Evolutionary conservation across 2,113 vertebrate species (phyloP).

Genomic region (Pterocles burchelli): DNA sequence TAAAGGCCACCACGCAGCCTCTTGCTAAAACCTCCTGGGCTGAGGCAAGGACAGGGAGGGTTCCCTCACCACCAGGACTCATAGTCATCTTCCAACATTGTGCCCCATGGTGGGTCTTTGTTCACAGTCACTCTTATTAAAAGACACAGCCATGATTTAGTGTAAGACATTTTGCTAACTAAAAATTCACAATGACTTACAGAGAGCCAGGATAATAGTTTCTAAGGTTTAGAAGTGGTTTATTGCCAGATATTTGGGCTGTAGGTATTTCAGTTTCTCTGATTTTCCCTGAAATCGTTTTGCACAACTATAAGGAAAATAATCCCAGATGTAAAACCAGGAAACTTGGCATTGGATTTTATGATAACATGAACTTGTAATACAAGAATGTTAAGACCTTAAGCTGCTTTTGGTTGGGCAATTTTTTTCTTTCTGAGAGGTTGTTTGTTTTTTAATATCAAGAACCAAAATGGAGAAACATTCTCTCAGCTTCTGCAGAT

Average conservation of each 20-base stretch:
- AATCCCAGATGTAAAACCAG: constrained; percentile 5
- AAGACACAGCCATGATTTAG: background rate
- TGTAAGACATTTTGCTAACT: background rate
- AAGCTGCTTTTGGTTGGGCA: constrained; percentile 57
- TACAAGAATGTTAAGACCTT: constrained; percentile 67
- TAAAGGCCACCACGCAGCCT: no score
- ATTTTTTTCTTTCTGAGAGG: background rate
- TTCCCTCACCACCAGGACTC: background rate
- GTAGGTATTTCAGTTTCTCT: background rate
- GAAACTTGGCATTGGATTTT: constrained; percentile 38
- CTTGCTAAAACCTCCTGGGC: no score
- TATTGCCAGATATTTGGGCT: background rate
- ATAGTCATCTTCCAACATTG: background rate
- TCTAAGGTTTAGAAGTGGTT: background rate
- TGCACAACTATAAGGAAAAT: background rate
- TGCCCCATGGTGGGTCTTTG: background rate
- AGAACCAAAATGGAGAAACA: constrained; percentile 11
- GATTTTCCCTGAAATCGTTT: background rate
- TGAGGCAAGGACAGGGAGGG: no score
- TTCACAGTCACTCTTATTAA: background rate
- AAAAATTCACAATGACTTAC: background rate
- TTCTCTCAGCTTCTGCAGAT: background rate
- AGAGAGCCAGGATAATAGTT: background rate
- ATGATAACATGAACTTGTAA: constrained; percentile 55
- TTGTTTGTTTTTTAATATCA: constrained; percentile 17